Evolutionary conservation across 2,888 invertebrate genomes (phyloP), one percentile per base, ranked within the genome.

Genomic region (Neocrepidodera transversa): DNA sequence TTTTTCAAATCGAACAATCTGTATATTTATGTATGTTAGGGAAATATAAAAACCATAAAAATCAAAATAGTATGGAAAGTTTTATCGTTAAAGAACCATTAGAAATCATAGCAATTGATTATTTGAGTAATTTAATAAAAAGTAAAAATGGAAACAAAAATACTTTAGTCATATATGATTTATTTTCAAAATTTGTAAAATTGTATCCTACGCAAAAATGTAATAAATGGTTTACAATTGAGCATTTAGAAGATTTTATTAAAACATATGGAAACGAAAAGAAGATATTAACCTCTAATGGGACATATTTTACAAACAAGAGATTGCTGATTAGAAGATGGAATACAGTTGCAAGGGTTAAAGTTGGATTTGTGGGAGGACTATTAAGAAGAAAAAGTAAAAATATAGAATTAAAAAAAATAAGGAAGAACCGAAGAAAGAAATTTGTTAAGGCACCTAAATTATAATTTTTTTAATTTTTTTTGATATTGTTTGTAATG

Each of bases 101-200:
- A 17, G 38, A 40, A 17, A 10, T 40, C 6, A 13, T 40, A 3
- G 17, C 38, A 10, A 40, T 40, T 17, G 38, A 40, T 40, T 40
- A 40, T 17, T 8, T 40, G 16, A 40, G 38, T n/a, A 40, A 17
- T 40, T 17, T 40, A 16, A 40, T 40, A 13, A 3, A 10, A 17
- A 40, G 17, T 16, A 5, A 40, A 10, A 17, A 17, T 40, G 38
- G 38, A 40, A 13, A 40, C 17, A 40, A 40, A 17, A 40, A 40
- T 10, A 13, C 17, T 17, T 16, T 40, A 17, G 17, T 40, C 10
- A 13, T 40, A 13, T 40, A 40, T 40, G 38, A 40, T 40, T 13
- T 40, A 13, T 40, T 40, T 40, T 13, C 38, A 16, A 40, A 40
- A 40, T 40, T 10, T 17, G 38, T 40, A 40, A 28, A 28, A 28